phyloP scores from a whole-genome alignment of 2,888 invertebrate genomes.

The Xestia c-nigrum region DNA sequence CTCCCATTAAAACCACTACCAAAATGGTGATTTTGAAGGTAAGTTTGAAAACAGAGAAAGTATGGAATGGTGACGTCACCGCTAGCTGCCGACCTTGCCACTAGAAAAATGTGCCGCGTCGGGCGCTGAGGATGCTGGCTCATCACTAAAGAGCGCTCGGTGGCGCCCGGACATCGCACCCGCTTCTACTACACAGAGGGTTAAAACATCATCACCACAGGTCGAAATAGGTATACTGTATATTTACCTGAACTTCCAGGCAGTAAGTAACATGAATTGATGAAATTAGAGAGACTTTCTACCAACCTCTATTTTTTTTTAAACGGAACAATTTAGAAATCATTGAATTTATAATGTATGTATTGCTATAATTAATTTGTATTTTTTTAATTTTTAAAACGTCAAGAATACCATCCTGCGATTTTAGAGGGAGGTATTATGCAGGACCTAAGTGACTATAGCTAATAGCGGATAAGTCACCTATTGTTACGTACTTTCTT shows the following conservation, averaged over 20 bases:
- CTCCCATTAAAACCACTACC: background rate
- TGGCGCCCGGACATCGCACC: constrained; percentile 74
- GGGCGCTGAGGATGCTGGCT: constrained; percentile 83
- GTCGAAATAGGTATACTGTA: background rate
- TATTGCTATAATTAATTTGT: background rate
- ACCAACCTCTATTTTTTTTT: background rate
- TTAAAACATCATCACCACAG: constrained; percentile 16
- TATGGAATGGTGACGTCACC: constrained; percentile 85
- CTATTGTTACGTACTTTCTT: background rate
- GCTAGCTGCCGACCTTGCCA: constrained; percentile 88
- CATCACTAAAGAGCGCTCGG: constrained; percentile 79
- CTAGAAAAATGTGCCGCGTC: constrained; percentile 91
- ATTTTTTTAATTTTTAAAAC: background rate
- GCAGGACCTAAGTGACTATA: too few species aligned
- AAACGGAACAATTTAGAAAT: background rate
- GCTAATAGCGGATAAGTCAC: too few species aligned
- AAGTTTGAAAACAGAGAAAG: constrained; percentile 84
- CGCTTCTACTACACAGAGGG: constrained; percentile 66
- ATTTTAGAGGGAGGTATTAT: background rate
- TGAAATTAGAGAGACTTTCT: background rate
- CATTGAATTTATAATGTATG: background rate
- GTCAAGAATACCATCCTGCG: background rate
- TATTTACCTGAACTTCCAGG: background rate
- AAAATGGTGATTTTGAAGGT: constrained; percentile 48
- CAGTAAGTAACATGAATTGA: background rate